Base-by-base conservation (phyloP, 2,888 invertebrate genomes). In the Acanthosepion pharaonis region DNA sequence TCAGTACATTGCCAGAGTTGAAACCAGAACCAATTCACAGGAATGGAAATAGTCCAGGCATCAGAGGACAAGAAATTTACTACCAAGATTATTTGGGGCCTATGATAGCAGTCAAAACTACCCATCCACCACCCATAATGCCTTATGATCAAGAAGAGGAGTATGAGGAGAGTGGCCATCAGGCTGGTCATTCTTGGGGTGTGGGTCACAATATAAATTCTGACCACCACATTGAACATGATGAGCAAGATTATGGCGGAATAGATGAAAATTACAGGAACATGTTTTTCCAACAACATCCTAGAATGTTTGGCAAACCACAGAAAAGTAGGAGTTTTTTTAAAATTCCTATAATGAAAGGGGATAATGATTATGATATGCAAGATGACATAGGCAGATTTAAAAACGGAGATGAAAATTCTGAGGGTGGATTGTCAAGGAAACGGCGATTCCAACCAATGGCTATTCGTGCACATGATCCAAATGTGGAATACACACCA, bases 391-490 rank as follows among this genome's bases (percentile, higher is more conserved):
- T n/a, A 18, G 78, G 28, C n/a, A 28, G 78, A 8, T 78, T n/a
- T 78, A n/a, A n/a, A n/a, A 78, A 78, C 2, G 93, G 53, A 93
- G 49, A 93, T 49, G 93, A 93, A 49, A 93, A 93, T 53, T 93
- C 51, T 5, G 93, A 93, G n/a, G 53, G 51, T 53, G 93, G 93
- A 93, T 53, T 93, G 53, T 93, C 93, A 53, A 93, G 93, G 11
- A 93, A 93, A 93, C 93, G 93, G 0, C 25, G 93, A 51, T 93
- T 93, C 53, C 93, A 93, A 53, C 93, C 93, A 53, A 93, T 93
- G 93, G 93, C 93, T 53, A 93, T 93, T 53, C 93, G 93, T n/a
- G 93, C 93, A 53, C 49, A 93, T 20, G 93, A 93, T 49, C 93
- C 93, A 49, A 93, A 53, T 6, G 51, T 48, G 28, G 93, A 93